phyloP scores from a whole-genome alignment of 2,113 vertebrate species.

The Ancistrus triradiatus region DNA sequence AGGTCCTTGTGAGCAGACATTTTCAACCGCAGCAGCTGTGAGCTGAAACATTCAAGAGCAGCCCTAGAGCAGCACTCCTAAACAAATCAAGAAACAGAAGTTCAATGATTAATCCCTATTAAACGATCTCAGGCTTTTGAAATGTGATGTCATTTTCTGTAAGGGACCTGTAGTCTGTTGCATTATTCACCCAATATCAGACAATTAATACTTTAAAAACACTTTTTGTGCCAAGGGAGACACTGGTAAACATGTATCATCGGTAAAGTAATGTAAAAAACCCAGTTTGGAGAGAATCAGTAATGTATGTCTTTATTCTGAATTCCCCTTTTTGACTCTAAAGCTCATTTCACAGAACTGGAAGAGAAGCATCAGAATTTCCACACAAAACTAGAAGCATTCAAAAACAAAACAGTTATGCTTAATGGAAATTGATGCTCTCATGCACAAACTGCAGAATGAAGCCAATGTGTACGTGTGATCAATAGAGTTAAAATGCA shows the following conservation, averaged over 20 bases:
- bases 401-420: constrained; percentile 38
- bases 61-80: constrained; percentile 56
- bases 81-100: constrained; percentile 13
- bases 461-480: too few species aligned
- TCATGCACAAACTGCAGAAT: too few species aligned
- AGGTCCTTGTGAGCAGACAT: fast-evolving
- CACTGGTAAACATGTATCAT: constrained; percentile 9
- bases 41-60: constrained; percentile 55
- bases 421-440: background rate
- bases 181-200: too few species aligned
- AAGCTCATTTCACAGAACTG: constrained; percentile 60
- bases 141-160: too few species aligned
- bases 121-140: too few species aligned
- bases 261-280: background rate
- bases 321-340: constrained; percentile 37
- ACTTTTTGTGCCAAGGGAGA: background rate
- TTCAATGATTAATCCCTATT: background rate
- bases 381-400: constrained; percentile 74
- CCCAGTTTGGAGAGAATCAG: background rate
- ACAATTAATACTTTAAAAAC: too few species aligned
- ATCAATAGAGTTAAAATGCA: constrained; percentile 1
- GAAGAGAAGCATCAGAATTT: constrained; percentile 70
- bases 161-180: too few species aligned
- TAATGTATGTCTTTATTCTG: constrained; percentile 14
- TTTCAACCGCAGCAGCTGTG: constrained; percentile 30